Percentiles rank a stretch among this genome's conserved stretches.
phyloP scores from a whole-genome alignment of 2,113 vertebrate genomes.

The Leptosomus discolor region DNA sequence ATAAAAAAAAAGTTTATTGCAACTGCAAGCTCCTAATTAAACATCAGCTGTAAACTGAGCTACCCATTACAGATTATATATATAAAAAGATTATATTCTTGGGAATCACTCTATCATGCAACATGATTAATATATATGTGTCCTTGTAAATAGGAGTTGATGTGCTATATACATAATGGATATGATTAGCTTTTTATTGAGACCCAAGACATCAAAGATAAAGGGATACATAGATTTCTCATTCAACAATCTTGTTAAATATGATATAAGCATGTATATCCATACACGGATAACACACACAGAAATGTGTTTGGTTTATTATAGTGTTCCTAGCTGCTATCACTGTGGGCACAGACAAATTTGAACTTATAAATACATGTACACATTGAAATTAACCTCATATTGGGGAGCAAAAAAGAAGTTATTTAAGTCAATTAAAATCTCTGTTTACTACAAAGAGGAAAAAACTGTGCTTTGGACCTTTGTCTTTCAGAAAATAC shows the following conservation, averaged over 20 bases:
- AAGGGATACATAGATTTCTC: conserved; percentile 7
- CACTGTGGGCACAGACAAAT: not conserved
- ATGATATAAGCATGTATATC: not conserved
- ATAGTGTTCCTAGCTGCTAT: not conserved
- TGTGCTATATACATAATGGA: conserved; percentile 31
- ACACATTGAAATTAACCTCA: not conserved
- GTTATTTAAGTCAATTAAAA: not conserved
- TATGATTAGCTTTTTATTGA: conserved; percentile 48
- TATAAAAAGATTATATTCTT: conserved; percentile 57
- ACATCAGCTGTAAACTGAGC: conserved; percentile 62
- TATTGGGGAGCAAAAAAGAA: not conserved
- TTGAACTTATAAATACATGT: not conserved
- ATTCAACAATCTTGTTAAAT: not conserved
- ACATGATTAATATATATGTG: conserved; percentile 49
- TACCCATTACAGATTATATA: conserved; percentile 57
- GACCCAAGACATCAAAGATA: conserved; percentile 22
- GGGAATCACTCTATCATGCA: conserved; percentile 38
- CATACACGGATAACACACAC: not conserved
- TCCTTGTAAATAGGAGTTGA: conserved; percentile 46
- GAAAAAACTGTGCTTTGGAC: not conserved
- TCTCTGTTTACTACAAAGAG: not conserved
- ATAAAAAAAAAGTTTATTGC: conserved; percentile 62
- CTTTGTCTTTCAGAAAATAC: not conserved
- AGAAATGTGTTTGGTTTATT: not conserved
- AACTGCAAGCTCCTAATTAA: conserved; percentile 66